These are phyloP conservation scores for Enteromius afrohamiltoni DNA, from an alignment of 2,797 vertebrate species.

Conservation along the genomic window DNA sequence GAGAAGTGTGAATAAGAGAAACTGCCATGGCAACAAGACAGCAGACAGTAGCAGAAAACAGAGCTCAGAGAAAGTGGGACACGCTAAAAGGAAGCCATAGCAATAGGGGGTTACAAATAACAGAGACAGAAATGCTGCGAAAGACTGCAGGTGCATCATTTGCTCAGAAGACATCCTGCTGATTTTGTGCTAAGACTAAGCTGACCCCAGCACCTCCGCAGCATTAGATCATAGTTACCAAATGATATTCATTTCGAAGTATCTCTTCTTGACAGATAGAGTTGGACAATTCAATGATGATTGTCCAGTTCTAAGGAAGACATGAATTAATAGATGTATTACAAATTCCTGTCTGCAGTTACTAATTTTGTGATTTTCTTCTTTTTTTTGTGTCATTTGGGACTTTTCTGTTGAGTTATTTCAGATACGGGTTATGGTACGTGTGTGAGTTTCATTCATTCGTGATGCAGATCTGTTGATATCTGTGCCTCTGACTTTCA, in stretches of 20 bases:
- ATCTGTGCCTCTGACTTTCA: constrained; percentile 13
- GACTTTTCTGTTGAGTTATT: constrained; percentile 12
- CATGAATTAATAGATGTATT: neutral
- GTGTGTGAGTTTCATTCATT: neutral
- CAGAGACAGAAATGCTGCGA: neutral
- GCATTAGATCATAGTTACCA: constrained; percentile 26
- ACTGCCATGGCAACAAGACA: constrained; percentile 1
- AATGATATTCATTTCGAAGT: constrained; percentile 26
- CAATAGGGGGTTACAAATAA: constrained; percentile 8
- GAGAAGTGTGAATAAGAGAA: neutral
- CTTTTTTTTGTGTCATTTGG: neutral
- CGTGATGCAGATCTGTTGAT: neutral
- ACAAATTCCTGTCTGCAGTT: neutral
- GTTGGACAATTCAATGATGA: constrained; percentile 2
- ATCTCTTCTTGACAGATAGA: constrained; percentile 22
- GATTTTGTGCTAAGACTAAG: constrained; percentile 16
- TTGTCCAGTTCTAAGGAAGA: constrained; percentile 27
- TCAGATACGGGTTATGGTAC: neutral
- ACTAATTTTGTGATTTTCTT: neutral
- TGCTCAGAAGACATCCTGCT: constrained; percentile 14
- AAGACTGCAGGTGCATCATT: constrained; percentile 8
- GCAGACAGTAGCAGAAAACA: constrained; percentile 1
- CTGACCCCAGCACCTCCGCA: neutral
- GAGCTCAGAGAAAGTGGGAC: constrained; percentile 23
- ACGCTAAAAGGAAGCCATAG: neutral